Evolutionary conservation across 1,140 invertebrate species (phyloP).

Genomic region (Argopecten irradians): DNA sequence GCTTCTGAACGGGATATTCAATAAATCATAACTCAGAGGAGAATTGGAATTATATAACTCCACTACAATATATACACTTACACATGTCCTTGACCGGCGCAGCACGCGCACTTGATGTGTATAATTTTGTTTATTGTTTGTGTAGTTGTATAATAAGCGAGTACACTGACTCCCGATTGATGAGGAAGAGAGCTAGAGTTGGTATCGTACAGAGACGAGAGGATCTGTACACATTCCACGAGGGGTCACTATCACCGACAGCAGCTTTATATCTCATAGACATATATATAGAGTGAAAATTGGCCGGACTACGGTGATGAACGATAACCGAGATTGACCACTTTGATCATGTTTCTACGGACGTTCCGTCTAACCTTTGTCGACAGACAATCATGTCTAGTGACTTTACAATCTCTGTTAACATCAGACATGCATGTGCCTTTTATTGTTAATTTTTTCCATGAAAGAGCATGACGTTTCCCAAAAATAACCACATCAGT

Average conservation of each 20-base stretch:
- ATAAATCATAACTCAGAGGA: neutral
- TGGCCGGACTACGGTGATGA: neutral
- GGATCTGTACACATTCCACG: neutral
- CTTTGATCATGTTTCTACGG: neutral
- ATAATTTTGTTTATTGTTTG: constrained; percentile 12
- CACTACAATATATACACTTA: too few species aligned
- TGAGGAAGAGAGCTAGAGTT: too few species aligned
- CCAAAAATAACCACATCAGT: neutral
- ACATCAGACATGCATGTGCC: neutral
- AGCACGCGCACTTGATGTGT: neutral
- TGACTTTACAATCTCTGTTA: neutral
- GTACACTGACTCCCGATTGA: neutral
- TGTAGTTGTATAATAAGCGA: neutral
- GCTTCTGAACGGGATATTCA: constrained; percentile 1
- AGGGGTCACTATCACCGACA: neutral
- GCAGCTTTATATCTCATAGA: neutral
- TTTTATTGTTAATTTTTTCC: neutral
- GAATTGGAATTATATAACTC: neutral
- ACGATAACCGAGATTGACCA: neutral
- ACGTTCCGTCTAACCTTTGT: neutral
- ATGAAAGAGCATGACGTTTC: neutral
- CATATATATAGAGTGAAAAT: neutral
- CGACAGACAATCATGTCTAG: neutral
- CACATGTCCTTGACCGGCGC: neutral
- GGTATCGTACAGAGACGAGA: neutral